A percentile compares a stretch with the other conserved stretches of the same genome.
Conservation (phyloP, 64 coral and sea anemone genomes). For the Actinia equina region DNA sequence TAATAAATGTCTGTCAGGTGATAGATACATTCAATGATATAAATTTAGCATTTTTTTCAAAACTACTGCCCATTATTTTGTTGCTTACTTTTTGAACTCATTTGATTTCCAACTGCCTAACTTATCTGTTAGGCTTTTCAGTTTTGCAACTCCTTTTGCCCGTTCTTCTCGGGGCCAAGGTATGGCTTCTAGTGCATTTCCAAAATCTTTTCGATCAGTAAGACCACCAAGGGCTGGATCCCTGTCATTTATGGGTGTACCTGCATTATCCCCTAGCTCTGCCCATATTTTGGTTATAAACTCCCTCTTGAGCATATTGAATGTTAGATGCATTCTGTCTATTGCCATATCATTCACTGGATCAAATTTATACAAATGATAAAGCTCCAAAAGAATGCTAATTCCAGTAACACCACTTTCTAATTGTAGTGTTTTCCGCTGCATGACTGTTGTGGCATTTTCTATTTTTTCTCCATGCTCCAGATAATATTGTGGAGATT, state of each 20-base stretch:
- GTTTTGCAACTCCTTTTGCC: slow-evolving; percentile 41
- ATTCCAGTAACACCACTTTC: slow-evolving; percentile 62
- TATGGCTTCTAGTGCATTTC: slow-evolving; percentile 30
- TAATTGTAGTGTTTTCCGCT: slow-evolving; percentile 22
- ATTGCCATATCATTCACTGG: slow-evolving; percentile 54
- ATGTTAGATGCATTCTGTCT: slow-evolving; percentile 59
- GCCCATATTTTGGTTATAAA: slow-evolving; percentile 55
- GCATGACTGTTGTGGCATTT: slow-evolving; percentile 29
- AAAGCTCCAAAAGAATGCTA: slow-evolving; percentile 39
- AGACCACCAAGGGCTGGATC: slow-evolving; percentile 42
- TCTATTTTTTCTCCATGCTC: slow-evolving; percentile 35
- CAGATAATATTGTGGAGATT: slow-evolving; percentile 51
- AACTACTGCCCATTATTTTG: neutral
- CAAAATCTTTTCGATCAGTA: slow-evolving; percentile 25
- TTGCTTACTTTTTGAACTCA: slow-evolving; percentile 62
- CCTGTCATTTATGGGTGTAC: slow-evolving; percentile 27
- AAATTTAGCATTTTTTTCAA: neutral
- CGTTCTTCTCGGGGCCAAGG: slow-evolving; percentile 48
- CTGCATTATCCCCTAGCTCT: slow-evolving; percentile 31
- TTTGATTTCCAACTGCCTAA: slow-evolving; percentile 69
- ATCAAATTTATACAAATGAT: slow-evolving; percentile 55
- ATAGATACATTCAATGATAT: neutral
- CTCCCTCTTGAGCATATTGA: slow-evolving; percentile 62
- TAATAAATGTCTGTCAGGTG: too few species aligned
- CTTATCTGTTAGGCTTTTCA: slow-evolving; percentile 62